These are phyloP conservation scores for Metallyticus violacea DNA, from an alignment of 2,888 invertebrate species.

Conservation along the genomic window DNA sequence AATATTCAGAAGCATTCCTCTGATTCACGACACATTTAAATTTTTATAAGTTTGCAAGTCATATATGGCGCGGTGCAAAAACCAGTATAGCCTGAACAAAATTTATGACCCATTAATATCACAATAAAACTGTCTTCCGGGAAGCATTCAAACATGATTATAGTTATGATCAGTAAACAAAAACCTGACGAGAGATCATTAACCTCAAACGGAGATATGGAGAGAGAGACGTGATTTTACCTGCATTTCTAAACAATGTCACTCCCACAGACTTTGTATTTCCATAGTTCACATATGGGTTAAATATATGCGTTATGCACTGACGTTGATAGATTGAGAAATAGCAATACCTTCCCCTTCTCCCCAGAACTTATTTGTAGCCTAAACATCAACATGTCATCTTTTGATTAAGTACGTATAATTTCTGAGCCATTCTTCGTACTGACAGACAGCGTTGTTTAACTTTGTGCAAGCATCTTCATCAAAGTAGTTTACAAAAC, in stretches of 20 bases:
- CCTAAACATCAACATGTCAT: slow-evolving; percentile 20
- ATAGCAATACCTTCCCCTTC: slow-evolving; percentile 15
- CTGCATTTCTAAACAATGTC: neutral
- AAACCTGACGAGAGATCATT: neutral
- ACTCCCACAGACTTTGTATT: neutral
- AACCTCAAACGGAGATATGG: neutral
- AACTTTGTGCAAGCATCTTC: neutral
- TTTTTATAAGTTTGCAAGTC: neutral
- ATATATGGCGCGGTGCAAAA: neutral
- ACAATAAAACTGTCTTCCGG: no score
- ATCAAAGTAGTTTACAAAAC: neutral
- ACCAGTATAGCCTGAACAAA: neutral
- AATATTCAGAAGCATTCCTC: no score
- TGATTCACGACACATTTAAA: neutral
- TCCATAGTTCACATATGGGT: slow-evolving; percentile 24
- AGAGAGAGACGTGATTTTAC: neutral
- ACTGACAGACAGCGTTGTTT: neutral
- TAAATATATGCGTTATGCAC: slow-evolving; percentile 21
- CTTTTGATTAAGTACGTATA: slow-evolving; percentile 28
- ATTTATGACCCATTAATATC: neutral
- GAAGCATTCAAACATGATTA: neutral
- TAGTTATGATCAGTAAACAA: neutral
- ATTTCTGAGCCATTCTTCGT: slow-evolving; percentile 18
- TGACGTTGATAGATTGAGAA: slow-evolving; percentile 29
- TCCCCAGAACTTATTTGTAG: slow-evolving; percentile 2